Conservation (phyloP, 2,113 vertebrate species). For the Semicossyphus pulcher region DNA sequence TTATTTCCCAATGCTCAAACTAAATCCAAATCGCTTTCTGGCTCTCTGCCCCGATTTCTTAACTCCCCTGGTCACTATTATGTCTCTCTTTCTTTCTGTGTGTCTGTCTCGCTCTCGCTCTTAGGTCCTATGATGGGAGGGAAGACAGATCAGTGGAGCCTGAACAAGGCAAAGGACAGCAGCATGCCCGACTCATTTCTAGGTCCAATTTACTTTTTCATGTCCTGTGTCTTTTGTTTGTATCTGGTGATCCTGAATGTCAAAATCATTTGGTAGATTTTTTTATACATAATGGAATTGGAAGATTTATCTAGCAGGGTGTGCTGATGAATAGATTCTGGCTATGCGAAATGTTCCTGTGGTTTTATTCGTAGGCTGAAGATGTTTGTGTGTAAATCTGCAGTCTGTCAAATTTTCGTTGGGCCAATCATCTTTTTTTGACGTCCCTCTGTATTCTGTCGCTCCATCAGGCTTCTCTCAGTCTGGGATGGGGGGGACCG, state of each 20-base stretch:
- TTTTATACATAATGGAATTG: no score
- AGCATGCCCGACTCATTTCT: conserved; percentile 70
- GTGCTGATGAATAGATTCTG: no score
- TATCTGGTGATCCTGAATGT: no score
- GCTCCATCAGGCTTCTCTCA: conserved; percentile 77
- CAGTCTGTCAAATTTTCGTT: not conserved
- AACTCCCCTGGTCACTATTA: not conserved
- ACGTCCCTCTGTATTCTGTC: conserved; percentile 23
- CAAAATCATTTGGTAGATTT: no score
- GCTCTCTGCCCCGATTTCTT: not conserved
- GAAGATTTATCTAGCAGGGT: no score
- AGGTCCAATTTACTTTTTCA: conserved; percentile 63
- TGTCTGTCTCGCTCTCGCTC: conserved; percentile 5
- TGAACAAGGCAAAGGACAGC: conserved; percentile 74
- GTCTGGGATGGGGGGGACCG: conserved; percentile 73
- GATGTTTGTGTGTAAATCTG: no score
- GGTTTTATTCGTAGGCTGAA: no score
- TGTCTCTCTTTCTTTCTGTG: not conserved
- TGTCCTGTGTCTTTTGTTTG: not conserved
- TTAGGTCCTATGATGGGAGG: conserved; percentile 73
- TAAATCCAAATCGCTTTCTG: not conserved
- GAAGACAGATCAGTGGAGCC: conserved; percentile 67
- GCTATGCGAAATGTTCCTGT: no score
- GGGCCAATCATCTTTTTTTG: not conserved
- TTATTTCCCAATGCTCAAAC: not conserved